Evolutionary conservation across 2,113 vertebrate species (phyloP).

Genomic region (Ploceus nigricollis): DNA sequence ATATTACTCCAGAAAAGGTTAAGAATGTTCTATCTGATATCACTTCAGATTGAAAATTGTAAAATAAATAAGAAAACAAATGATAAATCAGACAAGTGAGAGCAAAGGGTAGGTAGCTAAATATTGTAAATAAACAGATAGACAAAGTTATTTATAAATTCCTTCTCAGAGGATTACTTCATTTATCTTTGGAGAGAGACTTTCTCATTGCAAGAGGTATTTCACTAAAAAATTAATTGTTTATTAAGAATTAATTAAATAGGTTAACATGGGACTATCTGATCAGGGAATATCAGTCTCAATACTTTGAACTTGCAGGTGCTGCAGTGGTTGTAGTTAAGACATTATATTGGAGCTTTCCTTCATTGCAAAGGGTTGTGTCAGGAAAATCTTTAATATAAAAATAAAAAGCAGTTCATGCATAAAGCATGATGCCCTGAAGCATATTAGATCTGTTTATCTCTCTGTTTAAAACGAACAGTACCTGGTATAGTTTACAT

Average conservation of each 20-base stretch:
- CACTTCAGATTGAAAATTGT: neutral
- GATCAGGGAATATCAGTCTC: slow-evolving; percentile 61
- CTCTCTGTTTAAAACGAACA: slow-evolving; percentile 77
- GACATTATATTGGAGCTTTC: slow-evolving; percentile 55
- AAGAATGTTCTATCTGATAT: slow-evolving; percentile 13
- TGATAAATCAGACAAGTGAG: slow-evolving; percentile 6
- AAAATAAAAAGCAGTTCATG: slow-evolving; percentile 81
- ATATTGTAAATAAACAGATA: slow-evolving; percentile 28
- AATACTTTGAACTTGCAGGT: slow-evolving; percentile 62
- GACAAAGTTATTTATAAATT: slow-evolving; percentile 25
- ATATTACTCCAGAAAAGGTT: neutral
- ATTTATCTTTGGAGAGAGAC: slow-evolving; percentile 61
- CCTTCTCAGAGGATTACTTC: slow-evolving; percentile 53
- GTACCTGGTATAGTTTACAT: slow-evolving; percentile 80
- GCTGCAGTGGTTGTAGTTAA: slow-evolving; percentile 55
- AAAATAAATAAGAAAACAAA: slow-evolving; percentile 21
- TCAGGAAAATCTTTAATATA: slow-evolving; percentile 75
- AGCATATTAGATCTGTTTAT: slow-evolving; percentile 84
- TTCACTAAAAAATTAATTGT: slow-evolving; percentile 70
- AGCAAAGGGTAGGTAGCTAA: slow-evolving; percentile 17
- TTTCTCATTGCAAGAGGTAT: slow-evolving; percentile 58
- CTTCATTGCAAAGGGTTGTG: slow-evolving; percentile 55
- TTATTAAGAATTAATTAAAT: slow-evolving; percentile 71
- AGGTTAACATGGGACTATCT: slow-evolving; percentile 59
- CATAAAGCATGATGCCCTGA: slow-evolving; percentile 81